Base-by-base conservation (phyloP, 2,113 vertebrate species). In the Dipodomys merriami region DNA sequence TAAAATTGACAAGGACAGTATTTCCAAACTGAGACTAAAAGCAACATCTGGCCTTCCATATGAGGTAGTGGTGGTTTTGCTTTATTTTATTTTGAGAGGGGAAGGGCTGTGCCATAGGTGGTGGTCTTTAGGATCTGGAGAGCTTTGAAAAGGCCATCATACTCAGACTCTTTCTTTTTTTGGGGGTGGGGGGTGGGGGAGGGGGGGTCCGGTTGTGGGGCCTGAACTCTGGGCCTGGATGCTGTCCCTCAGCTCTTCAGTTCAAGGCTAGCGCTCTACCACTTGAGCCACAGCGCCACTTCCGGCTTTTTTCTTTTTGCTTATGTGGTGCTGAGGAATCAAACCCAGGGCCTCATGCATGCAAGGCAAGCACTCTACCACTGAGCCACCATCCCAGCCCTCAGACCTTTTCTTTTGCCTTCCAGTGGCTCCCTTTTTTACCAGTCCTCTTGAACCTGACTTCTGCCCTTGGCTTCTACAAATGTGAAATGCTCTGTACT, bases 11-110 rank as follows among this genome's bases (percentile, higher is more conserved):
- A 85, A 53, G 79, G 60, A 19, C n/a, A 80, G 0, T 77, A 19
- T 92, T 96, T 96, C 22, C 49, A 84, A 84, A 86, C 69, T 25
- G 73, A 33, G 87, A 91, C 46, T 83, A 80, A 83, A 84, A 88
- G 77, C 82, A 84, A 60, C 46, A 76, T 78, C 49, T 76, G 77
- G 30, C 67, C 60, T 95, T 87, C 78, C 78, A 15, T 57, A 13
- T 73, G 53, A 88, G 39, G n/a, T 19, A 2, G 39, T 33, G 29
- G 16, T 71, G n/a, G 44, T 73, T 92, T 96, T 76, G 60, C 74
- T 80, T 87, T 80, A 30, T 71, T 82, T 72, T 77, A 46, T 88
- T 80, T 83, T 76, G 18, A 53, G 62, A 86, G 79, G 74, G 85
- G 22, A 78, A 57, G 46, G 60, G 33, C 49, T n/a, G 76, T 22